Evolutionary conservation across 2,797 vertebrate species (phyloP).

Genomic region (Dermochelys coriacea): DNA sequence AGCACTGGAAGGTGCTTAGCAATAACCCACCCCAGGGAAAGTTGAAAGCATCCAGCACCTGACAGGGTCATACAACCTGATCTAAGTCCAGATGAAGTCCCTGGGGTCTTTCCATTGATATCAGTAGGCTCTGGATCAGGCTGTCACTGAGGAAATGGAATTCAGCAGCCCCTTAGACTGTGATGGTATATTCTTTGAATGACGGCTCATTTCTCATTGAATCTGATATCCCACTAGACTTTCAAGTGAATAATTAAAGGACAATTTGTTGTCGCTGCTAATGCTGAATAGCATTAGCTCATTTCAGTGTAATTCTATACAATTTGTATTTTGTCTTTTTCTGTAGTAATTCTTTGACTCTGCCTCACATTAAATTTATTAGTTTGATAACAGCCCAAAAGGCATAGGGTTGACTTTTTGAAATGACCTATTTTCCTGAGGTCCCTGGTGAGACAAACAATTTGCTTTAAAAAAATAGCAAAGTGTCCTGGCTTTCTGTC

Average conservation of each 20-base stretch:
- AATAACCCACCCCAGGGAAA: neutral
- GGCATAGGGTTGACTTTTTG: constrained; percentile 42
- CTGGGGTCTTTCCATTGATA: neutral
- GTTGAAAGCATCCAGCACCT: neutral
- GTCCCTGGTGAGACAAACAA: constrained; percentile 37
- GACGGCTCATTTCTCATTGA: constrained; percentile 49
- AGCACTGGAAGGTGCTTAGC: constrained; percentile 21
- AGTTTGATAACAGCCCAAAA: constrained; percentile 65
- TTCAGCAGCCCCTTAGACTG: neutral
- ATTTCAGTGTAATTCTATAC: constrained; percentile 55
- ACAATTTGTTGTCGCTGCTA: constrained; percentile 6
- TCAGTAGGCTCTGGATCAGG: constrained; percentile 17
- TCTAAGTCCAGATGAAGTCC: neutral
- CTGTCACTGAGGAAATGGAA: constrained; percentile 60
- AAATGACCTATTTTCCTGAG: constrained; percentile 62
- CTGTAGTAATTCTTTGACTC: constrained; percentile 38
- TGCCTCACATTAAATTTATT: constrained; percentile 54
- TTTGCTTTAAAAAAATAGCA: constrained; percentile 63
- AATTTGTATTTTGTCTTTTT: constrained; percentile 49
- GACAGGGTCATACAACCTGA: neutral
- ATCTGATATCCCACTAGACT: constrained; percentile 58
- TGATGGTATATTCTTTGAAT: constrained; percentile 62
- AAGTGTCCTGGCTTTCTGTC: constrained; percentile 64
- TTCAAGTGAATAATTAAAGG: constrained; percentile 61
- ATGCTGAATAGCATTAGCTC: constrained; percentile 14